These are phyloP conservation scores for Poeciliopsis infans DNA, from an alignment of 2,797 vertebrate genomes.

Conservation along the genomic window DNA sequence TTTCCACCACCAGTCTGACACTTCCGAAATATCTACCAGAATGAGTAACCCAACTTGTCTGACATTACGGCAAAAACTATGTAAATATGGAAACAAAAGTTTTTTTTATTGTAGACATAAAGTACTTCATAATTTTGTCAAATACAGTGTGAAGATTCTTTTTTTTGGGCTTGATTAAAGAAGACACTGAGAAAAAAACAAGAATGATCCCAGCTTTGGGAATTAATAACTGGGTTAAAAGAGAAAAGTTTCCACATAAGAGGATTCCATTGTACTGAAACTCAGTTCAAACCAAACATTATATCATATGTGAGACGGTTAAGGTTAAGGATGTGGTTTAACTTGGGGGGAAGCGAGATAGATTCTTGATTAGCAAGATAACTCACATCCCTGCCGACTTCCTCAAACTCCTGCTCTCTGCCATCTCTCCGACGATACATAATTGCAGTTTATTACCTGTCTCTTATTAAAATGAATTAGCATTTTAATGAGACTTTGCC, in stretches of 20 bases:
- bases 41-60: neutral
- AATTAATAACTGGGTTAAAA: constrained; percentile 14
- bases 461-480: constrained; percentile 90
- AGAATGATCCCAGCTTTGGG: constrained; percentile 10
- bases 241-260: constrained; percentile 2
- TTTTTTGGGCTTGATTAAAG: neutral
- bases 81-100: constrained; percentile 7
- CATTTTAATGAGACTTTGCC: constrained; percentile 85
- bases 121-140: neutral
- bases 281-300: constrained; percentile 43
- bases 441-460: constrained; percentile 89
- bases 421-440: constrained; percentile 81
- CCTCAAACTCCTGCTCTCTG: constrained; percentile 70
- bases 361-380: constrained; percentile 70
- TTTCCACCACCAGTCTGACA: constrained; percentile 11
- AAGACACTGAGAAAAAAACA: neutral
- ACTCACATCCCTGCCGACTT: constrained; percentile 63
- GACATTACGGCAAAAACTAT: constrained; percentile 6
- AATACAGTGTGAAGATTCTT: neutral
- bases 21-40: constrained; percentile 5
- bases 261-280: constrained; percentile 19
- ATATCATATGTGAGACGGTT: constrained; percentile 34
- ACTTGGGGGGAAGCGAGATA: constrained; percentile 41
- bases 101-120: neutral
- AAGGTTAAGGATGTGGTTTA: constrained; percentile 58